Base-by-base conservation (phyloP, 1,140 invertebrate species). In the Sycophila sp. region DNA sequence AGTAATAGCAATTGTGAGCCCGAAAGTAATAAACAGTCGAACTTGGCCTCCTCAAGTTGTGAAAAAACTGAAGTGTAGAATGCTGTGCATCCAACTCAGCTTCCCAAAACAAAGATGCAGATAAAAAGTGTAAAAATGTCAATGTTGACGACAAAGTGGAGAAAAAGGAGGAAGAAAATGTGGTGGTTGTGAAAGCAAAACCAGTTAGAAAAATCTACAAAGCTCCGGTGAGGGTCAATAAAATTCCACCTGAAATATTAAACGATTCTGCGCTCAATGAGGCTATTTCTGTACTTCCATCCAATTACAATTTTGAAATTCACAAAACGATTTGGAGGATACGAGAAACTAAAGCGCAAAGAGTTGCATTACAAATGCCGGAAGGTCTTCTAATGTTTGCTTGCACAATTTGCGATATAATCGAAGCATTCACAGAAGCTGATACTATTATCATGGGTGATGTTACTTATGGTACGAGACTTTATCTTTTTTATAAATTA, bases 221-320 rank as follows among this genome's bases (percentile, higher is more conserved):
- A 83, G 90, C 92, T 1, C 88, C 89, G 28, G 83, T 90, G 11
- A 90, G 88, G 76, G 81, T 92, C n/a, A 94, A 90, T 77, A 93
- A 92, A 87, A 93, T 98, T 75, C 96, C 96, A 2, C 91, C 93
- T 74, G 92, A 94, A 74, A 90, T 98, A 55, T 82, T 96, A 19
- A 91, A 96, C 78, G 90, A 98, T 89, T 88, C 91, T 8, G 75
- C 92, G 72, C 81, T 98, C 45, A 90, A 94, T 76, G 85, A 88
- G 79, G 93, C 94, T 4, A 91, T 93, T 64, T 86, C 90, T 74
- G 83, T 86, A 53, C 87, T 99, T 53, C 98, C 98, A 8, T 80
- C 88, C 15, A 99, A 99, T 88, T 99, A 99, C 80, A 99, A 98
- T 87, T 99, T 99, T 87, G 98, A 99, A 91, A 92, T 99, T 76